Percentiles rank a stretch among this genome's conserved stretches.
Conservation (phyloP, 2,113 vertebrate species). For the Oxyruncus cristatus region DNA sequence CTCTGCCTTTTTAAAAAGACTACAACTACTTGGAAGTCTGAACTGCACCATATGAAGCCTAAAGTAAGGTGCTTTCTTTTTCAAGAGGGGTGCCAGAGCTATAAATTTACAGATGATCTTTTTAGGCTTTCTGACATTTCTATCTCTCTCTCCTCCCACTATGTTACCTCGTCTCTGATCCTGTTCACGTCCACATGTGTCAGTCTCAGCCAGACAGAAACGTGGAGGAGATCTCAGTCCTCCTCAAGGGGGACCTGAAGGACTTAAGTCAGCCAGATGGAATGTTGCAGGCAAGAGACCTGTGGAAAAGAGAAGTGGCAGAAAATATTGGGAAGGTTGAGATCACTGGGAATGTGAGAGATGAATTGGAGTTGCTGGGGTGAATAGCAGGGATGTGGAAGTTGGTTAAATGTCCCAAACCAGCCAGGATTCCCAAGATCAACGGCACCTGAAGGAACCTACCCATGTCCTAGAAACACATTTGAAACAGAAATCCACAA, state of each 20-base stretch:
- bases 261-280: neutral
- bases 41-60: neutral
- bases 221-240: neutral
- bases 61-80: neutral
- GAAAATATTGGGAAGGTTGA: neutral
- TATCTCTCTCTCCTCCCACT: neutral
- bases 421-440: neutral
- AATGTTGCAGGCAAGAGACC: neutral
- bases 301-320: neutral
- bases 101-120: neutral
- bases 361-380: neutral
- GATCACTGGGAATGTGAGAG: neutral
- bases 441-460: neutral
- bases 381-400: neutral
- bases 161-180: neutral
- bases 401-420: neutral
- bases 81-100: neutral
- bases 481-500: neutral
- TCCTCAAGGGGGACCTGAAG: neutral
- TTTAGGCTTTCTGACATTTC: neutral
- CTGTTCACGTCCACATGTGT: accelerated
- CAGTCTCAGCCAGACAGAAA: neutral
- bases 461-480: neutral
- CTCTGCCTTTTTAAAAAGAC: neutral
- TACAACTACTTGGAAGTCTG: neutral